Base-by-base conservation (phyloP, 1,140 invertebrate species). In the Heliconius hewitsoni region DNA sequence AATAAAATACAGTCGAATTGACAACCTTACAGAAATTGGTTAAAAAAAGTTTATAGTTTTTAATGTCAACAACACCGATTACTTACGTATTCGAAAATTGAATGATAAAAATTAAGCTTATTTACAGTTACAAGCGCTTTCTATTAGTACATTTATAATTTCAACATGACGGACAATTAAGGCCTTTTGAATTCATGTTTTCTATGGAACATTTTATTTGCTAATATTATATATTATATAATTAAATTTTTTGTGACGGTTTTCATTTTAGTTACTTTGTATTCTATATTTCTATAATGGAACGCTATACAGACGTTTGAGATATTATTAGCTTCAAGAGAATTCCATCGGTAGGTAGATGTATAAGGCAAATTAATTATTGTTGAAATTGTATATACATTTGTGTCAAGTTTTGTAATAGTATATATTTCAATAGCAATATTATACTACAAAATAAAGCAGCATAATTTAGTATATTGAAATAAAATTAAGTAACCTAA, bases 161-260 rank as follows among this genome's bases (percentile, higher is more conserved):
- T 16, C 8, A 60, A 30, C 9, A 66, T 30, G 60, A 27, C 13
- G 9, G 11, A 66, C 9, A 66, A 66, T 66, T 27, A 30, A 27
- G 27, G 60, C 60, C 60, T 66, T 66, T 66, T 66, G 60, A 66
- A 30, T 66, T 66, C 23, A 3, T 66, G 4, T 66, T 66, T 66
- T 66, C 23, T 66, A 30, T 27, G 9, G 1, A 27, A 66, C 23
- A 66, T 66, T 27, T 66, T 30, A 27, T 66, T 66, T 66, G 55
- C 60, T 5, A 66, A 66, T 66, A 27, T 66, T 66, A 11, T 66
- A 66, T 27, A 60, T 60, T 9, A 52, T 27, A 60, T 0, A 60
- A 23, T 60, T 60, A 46, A n/a, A n/a, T n/a, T n/a, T n/a, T 66
- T 66, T 66, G 13, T 66, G 60, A 66, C 27, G 9, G 27, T 13